Base-by-base conservation (phyloP, 2,888 invertebrate species). In the Melinopterus prodromus region DNA sequence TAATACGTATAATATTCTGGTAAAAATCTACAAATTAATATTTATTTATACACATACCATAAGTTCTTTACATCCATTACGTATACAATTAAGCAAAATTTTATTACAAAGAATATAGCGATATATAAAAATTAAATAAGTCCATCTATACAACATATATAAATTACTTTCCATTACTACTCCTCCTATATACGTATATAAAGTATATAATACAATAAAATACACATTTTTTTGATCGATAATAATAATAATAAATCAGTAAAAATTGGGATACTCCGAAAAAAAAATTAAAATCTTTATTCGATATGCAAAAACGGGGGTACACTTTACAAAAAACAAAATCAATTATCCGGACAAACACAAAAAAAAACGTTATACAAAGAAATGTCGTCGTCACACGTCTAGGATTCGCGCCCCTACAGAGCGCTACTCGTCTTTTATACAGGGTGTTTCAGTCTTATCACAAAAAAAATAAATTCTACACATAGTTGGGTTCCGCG, bases 381-480 rank as follows among this genome's bases (percentile, higher is more conserved):
- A 9, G 1, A 53, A 53, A 53, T 53, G 53, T 9, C 12, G 12
- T 53, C 53, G 53, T 53, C 53, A 53, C 9, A 53, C n/a, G n/a
- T 9, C 12, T 12, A 9, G 12, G 53, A 6, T 53, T 9, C 53
- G 7, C 53, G 12, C 53, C 12, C 53, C 53, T 53, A 53, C 12
- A 53, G 53, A 53, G 53, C 9, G 7, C 53, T 53, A 7, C 12
- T 53, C 53, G 53, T 53, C 53, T 53, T 53, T 53, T 53, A 53
- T 53, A 70, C 72, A 74, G 36, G 37, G 16, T 69, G 14, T 12
- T 15, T 77, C 70, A 81, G n/a, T 79, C 79, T 77, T 79, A 81
- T 35, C 53, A 53, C 53, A 53, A 53, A 53, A 53, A 53, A 12
- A 53, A 53, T 1, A 3, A 53, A 53, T 53, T 12, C 53, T 53